These are phyloP conservation scores for Vanessa atalanta DNA, from an alignment of 1,140 invertebrate genomes.

Conservation along the genomic window DNA sequence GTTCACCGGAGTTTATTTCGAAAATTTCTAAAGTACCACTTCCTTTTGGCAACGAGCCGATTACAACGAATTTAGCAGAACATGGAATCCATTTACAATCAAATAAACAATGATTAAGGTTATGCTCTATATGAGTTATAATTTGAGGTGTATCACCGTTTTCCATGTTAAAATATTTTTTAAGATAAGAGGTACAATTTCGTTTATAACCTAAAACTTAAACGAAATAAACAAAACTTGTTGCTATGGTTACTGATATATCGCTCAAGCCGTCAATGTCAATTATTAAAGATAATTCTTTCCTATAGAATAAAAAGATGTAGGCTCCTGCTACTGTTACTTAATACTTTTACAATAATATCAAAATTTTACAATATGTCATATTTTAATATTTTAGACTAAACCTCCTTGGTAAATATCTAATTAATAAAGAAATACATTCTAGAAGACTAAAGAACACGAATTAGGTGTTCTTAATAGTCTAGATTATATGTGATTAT, in stretches of 20 bases:
- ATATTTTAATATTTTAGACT: too few relatives aligned
- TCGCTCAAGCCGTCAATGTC: constrained; percentile 1
- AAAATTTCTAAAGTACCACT: constrained; percentile 94
- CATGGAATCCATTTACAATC: constrained; percentile 97
- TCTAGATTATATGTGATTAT: too few relatives aligned
- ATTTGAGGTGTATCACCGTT: constrained; percentile 92
- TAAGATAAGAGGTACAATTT: background rate
- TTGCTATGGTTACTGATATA: constrained; percentile 43
- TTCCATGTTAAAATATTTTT: constrained; percentile 63
- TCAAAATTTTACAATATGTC: too few relatives aligned
- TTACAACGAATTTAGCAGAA: constrained; percentile 93
- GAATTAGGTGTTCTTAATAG: too few relatives aligned
- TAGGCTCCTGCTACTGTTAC: too few relatives aligned
- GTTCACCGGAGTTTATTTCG: constrained; percentile 87
- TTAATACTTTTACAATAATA: too few relatives aligned
- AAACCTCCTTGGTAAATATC: too few relatives aligned
- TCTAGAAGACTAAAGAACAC: too few relatives aligned
- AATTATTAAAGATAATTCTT: too few relatives aligned
- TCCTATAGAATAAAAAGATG: too few relatives aligned
- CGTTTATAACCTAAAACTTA: constrained; percentile 20
- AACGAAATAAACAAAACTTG: constrained; percentile 24
- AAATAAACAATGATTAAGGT: constrained; percentile 92
- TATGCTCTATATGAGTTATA: constrained; percentile 92
- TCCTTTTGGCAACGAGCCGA: constrained; percentile 92
- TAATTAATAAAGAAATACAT: too few relatives aligned